These are phyloP conservation scores for Phragmatobia fuliginosa DNA, from an alignment of 2,888 invertebrate species.

Conservation along the genomic window DNA sequence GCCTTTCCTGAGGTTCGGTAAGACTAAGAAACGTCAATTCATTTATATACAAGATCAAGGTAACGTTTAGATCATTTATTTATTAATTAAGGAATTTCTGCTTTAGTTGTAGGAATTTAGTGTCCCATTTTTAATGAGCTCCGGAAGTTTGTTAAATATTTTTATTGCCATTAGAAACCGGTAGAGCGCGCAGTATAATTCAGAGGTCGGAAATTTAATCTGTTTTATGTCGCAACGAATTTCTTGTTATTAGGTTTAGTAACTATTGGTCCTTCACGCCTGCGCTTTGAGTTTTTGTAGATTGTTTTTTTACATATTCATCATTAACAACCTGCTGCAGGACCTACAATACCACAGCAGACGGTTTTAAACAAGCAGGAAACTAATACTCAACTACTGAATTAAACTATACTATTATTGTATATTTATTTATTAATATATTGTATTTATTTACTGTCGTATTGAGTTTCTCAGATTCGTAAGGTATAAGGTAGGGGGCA, in stretches of 20 bases:
- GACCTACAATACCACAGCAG: too few relatives aligned
- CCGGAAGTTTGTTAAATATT: background rate
- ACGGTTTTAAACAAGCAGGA: too few relatives aligned
- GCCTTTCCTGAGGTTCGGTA: too few relatives aligned
- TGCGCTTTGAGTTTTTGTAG: background rate
- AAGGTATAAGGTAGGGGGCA: too few relatives aligned
- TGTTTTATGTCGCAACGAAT: background rate
- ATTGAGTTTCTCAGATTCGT: too few relatives aligned
- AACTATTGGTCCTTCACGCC: background rate
- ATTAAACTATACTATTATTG: too few relatives aligned
- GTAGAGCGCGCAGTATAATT: background rate
- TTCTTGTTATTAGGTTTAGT: background rate
- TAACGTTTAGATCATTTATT: too few relatives aligned
- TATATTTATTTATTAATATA: too few relatives aligned
- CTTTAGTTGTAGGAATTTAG: background rate
- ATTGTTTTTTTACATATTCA: background rate
- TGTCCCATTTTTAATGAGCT: background rate
- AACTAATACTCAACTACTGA: too few relatives aligned
- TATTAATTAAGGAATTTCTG: background rate
- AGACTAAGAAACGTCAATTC: too few relatives aligned
- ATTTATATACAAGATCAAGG: background rate
- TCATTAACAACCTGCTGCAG: too few relatives aligned
- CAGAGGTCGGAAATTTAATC: background rate
- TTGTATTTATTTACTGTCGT: too few relatives aligned
- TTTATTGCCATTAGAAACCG: background rate